Conservation (phyloP, 1,140 invertebrate genomes). For the Drosophila littoralis region DNA sequence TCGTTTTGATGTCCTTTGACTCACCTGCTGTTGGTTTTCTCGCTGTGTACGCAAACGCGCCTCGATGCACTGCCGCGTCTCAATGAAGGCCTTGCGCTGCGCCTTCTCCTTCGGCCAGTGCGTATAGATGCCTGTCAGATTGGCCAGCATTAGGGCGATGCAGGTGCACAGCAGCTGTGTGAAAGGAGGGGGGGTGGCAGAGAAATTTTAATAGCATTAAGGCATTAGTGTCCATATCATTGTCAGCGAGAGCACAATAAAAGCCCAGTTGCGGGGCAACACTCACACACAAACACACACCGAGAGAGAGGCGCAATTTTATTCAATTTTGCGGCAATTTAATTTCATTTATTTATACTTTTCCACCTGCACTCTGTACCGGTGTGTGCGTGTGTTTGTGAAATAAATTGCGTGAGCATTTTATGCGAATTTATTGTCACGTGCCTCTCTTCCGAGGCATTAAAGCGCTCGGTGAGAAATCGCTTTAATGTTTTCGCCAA, state of each 20-base stretch:
- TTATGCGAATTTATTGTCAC: constrained; percentile 41
- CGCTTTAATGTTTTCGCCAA: background rate
- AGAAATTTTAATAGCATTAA: constrained; percentile 59
- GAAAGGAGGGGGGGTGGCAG: background rate
- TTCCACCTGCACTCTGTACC: constrained; percentile 12
- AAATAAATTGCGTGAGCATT: constrained; percentile 24
- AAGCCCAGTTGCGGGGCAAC: constrained; percentile 46
- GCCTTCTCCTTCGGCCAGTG: constrained; percentile 96
- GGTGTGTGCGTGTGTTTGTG: constrained; percentile 6
- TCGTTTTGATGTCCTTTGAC: constrained; percentile 27
- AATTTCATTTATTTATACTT: constrained; percentile 72
- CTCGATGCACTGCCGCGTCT: constrained; percentile 97
- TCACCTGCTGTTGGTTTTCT: constrained; percentile 98
- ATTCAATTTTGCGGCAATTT: constrained; percentile 78
- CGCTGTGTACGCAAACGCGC: constrained; percentile 95
- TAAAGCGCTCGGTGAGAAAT: background rate
- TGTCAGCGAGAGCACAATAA: constrained; percentile 39
- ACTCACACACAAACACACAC: background rate
- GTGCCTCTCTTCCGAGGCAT: constrained; percentile 1
- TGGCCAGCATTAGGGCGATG: constrained; percentile 90
- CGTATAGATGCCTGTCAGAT: constrained; percentile 95
- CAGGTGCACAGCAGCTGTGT: constrained; percentile 88
- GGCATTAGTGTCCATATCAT: constrained; percentile 44
- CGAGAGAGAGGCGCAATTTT: constrained; percentile 35
- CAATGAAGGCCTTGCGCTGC: constrained; percentile 96